These are phyloP conservation scores for Clupea harengus DNA, from an alignment of 2,113 vertebrate species.

Conservation along the genomic window DNA sequence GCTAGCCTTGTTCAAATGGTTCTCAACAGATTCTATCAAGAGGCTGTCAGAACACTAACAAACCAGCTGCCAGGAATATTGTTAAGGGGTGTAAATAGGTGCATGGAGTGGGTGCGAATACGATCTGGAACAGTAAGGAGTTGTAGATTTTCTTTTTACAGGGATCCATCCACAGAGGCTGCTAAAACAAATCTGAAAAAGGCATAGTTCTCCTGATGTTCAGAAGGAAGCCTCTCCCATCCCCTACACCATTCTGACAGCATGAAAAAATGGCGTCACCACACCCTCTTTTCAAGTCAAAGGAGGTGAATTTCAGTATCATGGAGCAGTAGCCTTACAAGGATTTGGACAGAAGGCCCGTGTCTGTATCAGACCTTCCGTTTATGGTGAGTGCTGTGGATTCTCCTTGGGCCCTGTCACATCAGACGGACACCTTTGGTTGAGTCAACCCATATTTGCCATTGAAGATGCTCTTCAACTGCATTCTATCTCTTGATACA, in stretches of 20 bases:
- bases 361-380: background rate
- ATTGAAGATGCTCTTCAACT: background rate
- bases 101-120: background rate
- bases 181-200: background rate
- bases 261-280: background rate
- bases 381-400: background rate
- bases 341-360: no score
- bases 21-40: background rate
- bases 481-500: no score
- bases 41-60: background rate
- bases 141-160: background rate
- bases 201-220: background rate
- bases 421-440: background rate
- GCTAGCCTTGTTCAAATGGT: background rate
- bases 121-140: background rate
- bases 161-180: background rate
- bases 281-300: background rate
- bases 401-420: background rate
- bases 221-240: background rate
- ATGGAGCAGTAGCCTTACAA: background rate
- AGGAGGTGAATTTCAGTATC: background rate
- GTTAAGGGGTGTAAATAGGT: background rate
- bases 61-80: background rate
- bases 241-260: background rate
- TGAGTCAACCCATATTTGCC: background rate